Percentiles rank a stretch among this genome's conserved stretches.
These are phyloP conservation scores for Callorhinus ursinus DNA, from an alignment of 2,113 vertebrate species.

Conservation along the genomic window DNA sequence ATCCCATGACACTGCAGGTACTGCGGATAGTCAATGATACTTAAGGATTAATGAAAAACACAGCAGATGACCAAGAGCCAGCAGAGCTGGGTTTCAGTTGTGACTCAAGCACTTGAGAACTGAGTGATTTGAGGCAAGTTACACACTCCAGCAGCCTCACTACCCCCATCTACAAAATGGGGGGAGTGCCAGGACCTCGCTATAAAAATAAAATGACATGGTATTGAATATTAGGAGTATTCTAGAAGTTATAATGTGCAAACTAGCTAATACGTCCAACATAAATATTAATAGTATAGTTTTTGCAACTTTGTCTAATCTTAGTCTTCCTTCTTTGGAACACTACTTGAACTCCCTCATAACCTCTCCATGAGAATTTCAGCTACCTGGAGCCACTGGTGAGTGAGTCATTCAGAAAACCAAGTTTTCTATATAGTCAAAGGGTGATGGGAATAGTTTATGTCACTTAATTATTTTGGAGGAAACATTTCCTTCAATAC, in stretches of 20 bases:
- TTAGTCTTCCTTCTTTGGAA: neutral
- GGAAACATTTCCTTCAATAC: slow-evolving; percentile 1
- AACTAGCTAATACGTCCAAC: neutral
- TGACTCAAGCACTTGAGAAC: neutral
- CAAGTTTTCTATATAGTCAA: neutral
- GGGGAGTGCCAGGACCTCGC: neutral
- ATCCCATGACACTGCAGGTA: neutral
- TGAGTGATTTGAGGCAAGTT: neutral
- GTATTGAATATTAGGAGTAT: neutral
- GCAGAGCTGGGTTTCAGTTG: neutral
- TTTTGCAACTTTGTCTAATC: neutral
- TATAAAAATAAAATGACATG: neutral
- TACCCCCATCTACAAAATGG: neutral
- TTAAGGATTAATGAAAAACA: neutral
- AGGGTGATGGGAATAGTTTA: neutral
- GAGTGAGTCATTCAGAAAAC: slow-evolving; percentile 33
- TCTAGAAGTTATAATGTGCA: neutral
- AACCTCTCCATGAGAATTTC: neutral
- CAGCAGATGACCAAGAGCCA: neutral
- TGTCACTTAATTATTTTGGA: neutral
- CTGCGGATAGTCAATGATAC: neutral
- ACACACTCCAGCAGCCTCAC: neutral
- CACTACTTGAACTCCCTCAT: neutral
- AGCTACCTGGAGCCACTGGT: neutral
- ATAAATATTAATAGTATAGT: neutral